phyloP scores from a whole-genome alignment of 2,113 vertebrate species.

The Tiliqua scincoides region DNA sequence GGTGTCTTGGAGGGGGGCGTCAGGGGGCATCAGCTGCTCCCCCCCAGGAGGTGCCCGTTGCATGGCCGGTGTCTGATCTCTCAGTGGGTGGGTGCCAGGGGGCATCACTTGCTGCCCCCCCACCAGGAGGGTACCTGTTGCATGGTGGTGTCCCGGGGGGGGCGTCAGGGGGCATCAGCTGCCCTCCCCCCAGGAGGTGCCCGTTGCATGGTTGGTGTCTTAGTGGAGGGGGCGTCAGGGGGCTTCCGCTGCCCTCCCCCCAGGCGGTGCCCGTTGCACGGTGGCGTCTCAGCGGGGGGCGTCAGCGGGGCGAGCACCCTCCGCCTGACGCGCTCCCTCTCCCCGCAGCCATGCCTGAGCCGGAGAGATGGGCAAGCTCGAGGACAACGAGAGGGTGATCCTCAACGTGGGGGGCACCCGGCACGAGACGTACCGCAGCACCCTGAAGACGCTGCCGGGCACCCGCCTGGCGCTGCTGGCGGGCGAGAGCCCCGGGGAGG shows the following conservation, averaged over 20 bases:
- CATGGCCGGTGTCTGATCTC: background rate
- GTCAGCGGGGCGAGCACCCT: too few relatives aligned
- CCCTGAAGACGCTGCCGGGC: constrained; percentile 93
- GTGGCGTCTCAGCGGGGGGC: too few relatives aligned
- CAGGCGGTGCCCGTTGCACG: too few relatives aligned
- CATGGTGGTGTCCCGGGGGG: constrained; percentile 19
- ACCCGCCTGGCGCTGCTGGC: constrained; percentile 92
- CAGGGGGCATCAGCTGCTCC: background rate
- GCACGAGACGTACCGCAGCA: constrained; percentile 96
- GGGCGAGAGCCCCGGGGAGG: constrained; percentile 77
- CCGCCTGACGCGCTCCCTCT: constrained; percentile 44
- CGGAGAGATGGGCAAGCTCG: constrained; percentile 96
- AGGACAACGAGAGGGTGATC: constrained; percentile 98
- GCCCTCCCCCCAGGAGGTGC: too few relatives aligned
- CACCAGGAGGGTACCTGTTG: constrained; percentile 13
- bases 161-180: too few relatives aligned
- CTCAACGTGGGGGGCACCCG: constrained; percentile 97
- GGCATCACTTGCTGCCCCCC: too few relatives aligned
- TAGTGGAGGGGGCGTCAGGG: too few relatives aligned
- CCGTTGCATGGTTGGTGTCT: too few relatives aligned
- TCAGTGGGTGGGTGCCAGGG: too few relatives aligned
- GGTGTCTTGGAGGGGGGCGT: too few relatives aligned
- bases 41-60: too few relatives aligned
- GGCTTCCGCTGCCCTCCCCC: too few relatives aligned
- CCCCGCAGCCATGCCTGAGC: constrained; percentile 90